A percentile compares a stretch with the other conserved stretches of the same genome.
These are phyloP conservation scores for Helleia helle DNA, from an alignment of 2,888 invertebrate genomes.

Conservation along the genomic window DNA sequence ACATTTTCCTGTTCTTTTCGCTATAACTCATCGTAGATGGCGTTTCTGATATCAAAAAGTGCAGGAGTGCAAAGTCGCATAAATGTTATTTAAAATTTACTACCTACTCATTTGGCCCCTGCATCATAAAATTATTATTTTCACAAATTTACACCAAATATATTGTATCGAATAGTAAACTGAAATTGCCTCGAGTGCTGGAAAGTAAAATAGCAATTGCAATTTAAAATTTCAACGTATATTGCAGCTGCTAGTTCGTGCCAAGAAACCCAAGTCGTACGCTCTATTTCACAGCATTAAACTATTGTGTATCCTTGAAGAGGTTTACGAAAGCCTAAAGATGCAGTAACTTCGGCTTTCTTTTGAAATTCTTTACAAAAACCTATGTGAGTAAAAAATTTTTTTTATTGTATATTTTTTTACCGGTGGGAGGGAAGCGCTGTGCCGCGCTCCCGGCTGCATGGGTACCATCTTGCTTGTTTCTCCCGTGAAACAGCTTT, in stretches of 20 bases:
- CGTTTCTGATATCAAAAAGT: background rate
- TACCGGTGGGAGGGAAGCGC: too few relatives aligned
- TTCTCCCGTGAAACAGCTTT: too few relatives aligned
- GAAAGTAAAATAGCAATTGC: background rate
- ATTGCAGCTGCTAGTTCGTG: slow-evolving; percentile 1
- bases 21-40: background rate
- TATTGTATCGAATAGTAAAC: background rate
- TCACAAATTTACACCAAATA: background rate
- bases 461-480: too few relatives aligned
- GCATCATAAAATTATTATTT: background rate
- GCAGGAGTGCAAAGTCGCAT: background rate
- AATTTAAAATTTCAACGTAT: slow-evolving; percentile 3
- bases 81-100: background rate
- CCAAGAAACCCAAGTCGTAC: background rate
- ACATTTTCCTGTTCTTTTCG: too few relatives aligned
- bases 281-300: slow-evolving; percentile 1
- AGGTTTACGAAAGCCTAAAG: background rate
- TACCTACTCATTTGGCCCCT: background rate
- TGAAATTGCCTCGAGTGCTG: background rate
- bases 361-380: too few relatives aligned
- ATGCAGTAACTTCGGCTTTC: background rate
- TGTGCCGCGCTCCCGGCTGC: too few relatives aligned
- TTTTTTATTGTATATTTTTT: too few relatives aligned
- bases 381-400: too few relatives aligned
- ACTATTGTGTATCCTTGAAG: background rate